Conservation (phyloP, 2,797 vertebrate genomes). For the Mus caroli region DNA sequence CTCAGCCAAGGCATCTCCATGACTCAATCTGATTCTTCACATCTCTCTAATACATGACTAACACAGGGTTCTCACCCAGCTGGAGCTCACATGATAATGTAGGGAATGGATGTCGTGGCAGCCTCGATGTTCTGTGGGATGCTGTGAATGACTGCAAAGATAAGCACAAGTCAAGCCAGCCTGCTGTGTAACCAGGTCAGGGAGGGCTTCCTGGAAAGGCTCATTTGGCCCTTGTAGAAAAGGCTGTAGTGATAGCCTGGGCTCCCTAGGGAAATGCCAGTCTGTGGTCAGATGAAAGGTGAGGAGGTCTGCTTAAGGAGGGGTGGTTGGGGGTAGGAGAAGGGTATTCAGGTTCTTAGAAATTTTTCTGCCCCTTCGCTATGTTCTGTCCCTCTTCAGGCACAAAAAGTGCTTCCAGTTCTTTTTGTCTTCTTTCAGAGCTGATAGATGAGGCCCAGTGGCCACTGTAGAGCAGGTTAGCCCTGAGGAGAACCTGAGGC, state of each 20-base stretch:
- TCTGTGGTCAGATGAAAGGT: neutral
- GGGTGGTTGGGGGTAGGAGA: no score
- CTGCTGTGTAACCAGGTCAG: neutral
- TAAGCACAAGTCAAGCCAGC: neutral
- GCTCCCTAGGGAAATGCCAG: neutral
- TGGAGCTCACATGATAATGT: neutral
- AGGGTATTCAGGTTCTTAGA: neutral
- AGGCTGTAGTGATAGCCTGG: neutral
- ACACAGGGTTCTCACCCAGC: neutral
- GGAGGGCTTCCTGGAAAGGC: neutral
- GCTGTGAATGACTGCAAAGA: neutral
- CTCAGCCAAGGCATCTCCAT: neutral
- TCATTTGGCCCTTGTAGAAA: neutral
- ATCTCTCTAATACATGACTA: neutral
- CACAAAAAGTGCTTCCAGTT: neutral
- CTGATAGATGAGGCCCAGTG: neutral
- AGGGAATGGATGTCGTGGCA: neutral
- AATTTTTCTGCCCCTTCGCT: neutral
- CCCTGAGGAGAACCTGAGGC: neutral
- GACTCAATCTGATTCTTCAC: neutral
- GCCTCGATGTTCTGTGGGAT: fast-evolving
- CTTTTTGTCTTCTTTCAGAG: neutral
- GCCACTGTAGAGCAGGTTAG: neutral
- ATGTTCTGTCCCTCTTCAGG: neutral
- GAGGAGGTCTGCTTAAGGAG: neutral